phyloP scores from a whole-genome alignment of 2,888 invertebrate species.

The Sinopyrophorus schimmeli region DNA sequence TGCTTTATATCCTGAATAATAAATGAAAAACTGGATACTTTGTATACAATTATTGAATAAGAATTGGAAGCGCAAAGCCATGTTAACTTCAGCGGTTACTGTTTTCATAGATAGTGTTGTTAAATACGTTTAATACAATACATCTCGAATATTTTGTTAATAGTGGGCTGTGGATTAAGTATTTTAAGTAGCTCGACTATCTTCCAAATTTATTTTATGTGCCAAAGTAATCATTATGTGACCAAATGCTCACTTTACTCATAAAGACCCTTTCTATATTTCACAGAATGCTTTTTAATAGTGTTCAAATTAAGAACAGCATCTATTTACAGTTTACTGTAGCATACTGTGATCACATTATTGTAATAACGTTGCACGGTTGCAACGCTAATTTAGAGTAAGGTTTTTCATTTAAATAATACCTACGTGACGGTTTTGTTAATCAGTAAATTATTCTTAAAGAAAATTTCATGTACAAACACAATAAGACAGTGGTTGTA shows the following conservation, averaged over 20 bases:
- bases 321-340: constrained; percentile 31
- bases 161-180: constrained; percentile 37
- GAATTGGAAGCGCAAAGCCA: no score
- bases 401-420: constrained; percentile 25
- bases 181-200: constrained; percentile 29
- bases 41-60: no score
- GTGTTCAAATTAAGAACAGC: constrained; percentile 20
- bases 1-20: no score
- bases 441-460: constrained; percentile 13
- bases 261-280: constrained; percentile 24
- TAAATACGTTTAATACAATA: constrained; percentile 29
- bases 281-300: constrained; percentile 30
- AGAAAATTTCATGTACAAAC: constrained; percentile 19
- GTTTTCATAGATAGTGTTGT: constrained; percentile 29
- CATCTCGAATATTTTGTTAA: constrained; percentile 30
- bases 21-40: no score
- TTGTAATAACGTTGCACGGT: constrained; percentile 44
- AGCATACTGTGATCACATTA: constrained; percentile 51
- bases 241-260: constrained; percentile 34
- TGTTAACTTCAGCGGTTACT: constrained; percentile 20
- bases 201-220: constrained; percentile 35
- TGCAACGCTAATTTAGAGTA: constrained; percentile 34
- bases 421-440: no score
- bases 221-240: constrained; percentile 31
- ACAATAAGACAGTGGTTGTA: constrained; percentile 5